Evolutionary conservation across 2,797 vertebrate species (phyloP).

Genomic region (Dryobates pubescens): DNA sequence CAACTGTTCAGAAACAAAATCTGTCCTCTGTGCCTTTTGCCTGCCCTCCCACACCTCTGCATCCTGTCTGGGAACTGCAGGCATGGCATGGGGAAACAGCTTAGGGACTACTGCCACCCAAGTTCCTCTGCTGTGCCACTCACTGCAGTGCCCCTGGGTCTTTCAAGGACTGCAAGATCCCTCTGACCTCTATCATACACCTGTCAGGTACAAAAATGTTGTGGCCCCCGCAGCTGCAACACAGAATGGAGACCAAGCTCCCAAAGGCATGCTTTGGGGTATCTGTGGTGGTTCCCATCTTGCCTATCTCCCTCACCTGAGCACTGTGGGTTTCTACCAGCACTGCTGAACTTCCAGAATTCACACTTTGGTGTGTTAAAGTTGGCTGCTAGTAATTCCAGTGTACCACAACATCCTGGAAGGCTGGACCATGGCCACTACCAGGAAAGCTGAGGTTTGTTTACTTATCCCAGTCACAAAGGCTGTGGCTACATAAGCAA

Average conservation of each 20-base stretch:
- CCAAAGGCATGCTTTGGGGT: background rate
- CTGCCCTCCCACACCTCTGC: background rate
- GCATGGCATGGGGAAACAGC: rapidly evolving
- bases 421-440: background rate
- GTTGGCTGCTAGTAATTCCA: background rate
- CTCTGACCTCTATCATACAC: background rate
- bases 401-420: background rate
- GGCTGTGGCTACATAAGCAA: background rate
- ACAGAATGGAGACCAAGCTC: background rate
- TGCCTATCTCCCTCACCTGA: background rate
- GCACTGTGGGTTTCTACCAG: background rate
- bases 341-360: background rate
- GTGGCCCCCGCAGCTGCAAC: background rate
- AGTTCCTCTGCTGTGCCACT: background rate
- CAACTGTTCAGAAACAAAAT: background rate
- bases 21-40: background rate
- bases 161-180: background rate
- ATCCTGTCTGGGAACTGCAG: background rate
- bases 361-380: background rate
- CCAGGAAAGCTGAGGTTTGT: background rate
- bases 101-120: background rate
- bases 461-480: background rate
- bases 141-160: background rate
- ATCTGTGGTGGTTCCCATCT: background rate
- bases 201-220: background rate